These are phyloP conservation scores for Babyrousa celebensis DNA, from an alignment of 2,797 vertebrate genomes.

Conservation along the genomic window DNA sequence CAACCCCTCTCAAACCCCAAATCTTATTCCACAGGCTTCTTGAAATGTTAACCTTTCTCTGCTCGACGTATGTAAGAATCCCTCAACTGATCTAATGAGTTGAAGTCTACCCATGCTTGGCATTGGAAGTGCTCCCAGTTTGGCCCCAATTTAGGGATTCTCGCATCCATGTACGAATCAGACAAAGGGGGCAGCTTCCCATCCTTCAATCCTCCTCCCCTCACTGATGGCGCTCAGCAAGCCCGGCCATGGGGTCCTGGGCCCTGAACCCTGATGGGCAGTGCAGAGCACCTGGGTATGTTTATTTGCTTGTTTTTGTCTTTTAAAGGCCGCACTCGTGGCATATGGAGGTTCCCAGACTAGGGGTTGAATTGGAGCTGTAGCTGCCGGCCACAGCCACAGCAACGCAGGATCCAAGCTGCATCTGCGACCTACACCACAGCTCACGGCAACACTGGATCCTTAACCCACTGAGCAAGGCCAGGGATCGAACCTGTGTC, in stretches of 20 bases:
- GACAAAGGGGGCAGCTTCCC: background rate
- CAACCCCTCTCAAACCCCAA: background rate
- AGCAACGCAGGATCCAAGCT: too few species aligned
- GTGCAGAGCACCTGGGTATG: background rate
- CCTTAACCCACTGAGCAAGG: too few species aligned
- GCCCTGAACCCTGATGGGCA: background rate
- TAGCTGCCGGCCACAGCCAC: too few species aligned
- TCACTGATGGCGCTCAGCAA: background rate
- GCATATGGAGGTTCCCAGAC: too few species aligned
- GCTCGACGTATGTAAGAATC: constrained; percentile 60
- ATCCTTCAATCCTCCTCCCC: background rate
- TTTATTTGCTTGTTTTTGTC: too few species aligned
- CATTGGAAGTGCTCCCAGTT: background rate
- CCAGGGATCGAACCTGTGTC: too few species aligned
- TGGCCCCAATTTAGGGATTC: background rate
- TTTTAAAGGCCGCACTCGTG: too few species aligned
- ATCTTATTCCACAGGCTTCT: constrained; percentile 20
- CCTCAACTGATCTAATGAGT: constrained; percentile 1
- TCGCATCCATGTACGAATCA: background rate
- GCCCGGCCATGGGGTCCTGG: background rate
- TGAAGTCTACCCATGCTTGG: background rate
- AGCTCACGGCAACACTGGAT: too few species aligned
- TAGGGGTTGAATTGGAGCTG: too few species aligned
- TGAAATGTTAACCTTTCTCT: constrained; percentile 40
- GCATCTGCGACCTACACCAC: too few species aligned